Conservation (phyloP, 2,113 vertebrate species). For the Apus apus region DNA sequence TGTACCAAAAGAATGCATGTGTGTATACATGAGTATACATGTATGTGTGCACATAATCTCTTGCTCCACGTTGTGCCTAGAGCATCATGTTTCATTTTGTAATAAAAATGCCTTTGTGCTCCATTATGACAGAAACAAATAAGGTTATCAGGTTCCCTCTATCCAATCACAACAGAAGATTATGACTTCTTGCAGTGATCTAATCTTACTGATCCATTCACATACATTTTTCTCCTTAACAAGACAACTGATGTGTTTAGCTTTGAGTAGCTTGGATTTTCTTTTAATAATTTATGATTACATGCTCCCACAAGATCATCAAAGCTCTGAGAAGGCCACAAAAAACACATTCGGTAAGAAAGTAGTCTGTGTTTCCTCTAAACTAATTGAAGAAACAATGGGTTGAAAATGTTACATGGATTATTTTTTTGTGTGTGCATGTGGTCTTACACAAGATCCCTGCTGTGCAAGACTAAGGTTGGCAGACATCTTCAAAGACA, state of each 20-base stretch:
- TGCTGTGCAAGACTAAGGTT: constrained; percentile 12
- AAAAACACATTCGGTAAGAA: constrained; percentile 43
- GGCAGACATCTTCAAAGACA: constrained; percentile 31
- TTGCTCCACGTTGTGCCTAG: background rate
- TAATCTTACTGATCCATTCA: background rate
- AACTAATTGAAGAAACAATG: constrained; percentile 60
- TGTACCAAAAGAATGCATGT: constrained; percentile 2
- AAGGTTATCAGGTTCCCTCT: background rate
- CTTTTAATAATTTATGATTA: constrained; percentile 27
- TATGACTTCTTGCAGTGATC: background rate
- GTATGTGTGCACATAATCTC: background rate
- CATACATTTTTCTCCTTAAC: background rate
- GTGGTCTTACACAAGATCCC: constrained; percentile 46
- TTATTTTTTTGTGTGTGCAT: constrained; percentile 38
- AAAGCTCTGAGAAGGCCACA: constrained; percentile 34
- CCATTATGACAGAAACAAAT: background rate
- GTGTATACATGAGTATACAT: background rate
- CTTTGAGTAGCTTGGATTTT: background rate
- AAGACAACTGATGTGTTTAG: background rate
- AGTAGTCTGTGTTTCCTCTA: constrained; percentile 29
- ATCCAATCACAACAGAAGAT: background rate
- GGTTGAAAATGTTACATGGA: constrained; percentile 28
- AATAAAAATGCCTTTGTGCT: background rate
- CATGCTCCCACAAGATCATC: constrained; percentile 36
- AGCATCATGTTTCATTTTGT: background rate